These are phyloP conservation scores for Endomychus coccineus DNA, from an alignment of 2,888 invertebrate genomes.

Conservation along the genomic window DNA sequence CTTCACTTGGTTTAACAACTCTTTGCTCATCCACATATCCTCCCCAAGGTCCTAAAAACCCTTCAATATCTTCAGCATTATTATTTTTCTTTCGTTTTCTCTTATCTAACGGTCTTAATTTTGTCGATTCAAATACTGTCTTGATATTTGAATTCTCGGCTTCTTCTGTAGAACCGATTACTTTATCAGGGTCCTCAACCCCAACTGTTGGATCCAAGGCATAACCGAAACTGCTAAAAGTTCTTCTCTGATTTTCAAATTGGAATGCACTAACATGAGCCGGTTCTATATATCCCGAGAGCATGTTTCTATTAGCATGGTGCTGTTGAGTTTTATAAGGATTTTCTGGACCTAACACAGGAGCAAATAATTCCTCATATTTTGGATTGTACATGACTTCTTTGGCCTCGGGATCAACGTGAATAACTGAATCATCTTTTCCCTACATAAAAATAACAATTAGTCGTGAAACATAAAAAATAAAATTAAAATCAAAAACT, in stretches of 20 bases:
- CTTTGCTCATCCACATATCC: slow-evolving; percentile 85
- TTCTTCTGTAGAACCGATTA: slow-evolving; percentile 62
- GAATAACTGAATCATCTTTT: slow-evolving; percentile 59
- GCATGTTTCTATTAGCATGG: slow-evolving; percentile 78
- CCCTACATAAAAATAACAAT: slow-evolving; percentile 48
- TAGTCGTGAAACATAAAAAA: slow-evolving; percentile 5
- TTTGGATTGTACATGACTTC: slow-evolving; percentile 88
- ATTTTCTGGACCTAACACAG: slow-evolving; percentile 85
- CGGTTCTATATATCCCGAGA: slow-evolving; percentile 90
- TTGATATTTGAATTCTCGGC: slow-evolving; percentile 50
- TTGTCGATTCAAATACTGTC: slow-evolving; percentile 84
- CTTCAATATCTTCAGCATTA: slow-evolving; percentile 85
- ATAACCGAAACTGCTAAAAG: slow-evolving; percentile 91
- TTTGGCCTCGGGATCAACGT: slow-evolving; percentile 71
- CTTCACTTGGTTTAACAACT: slow-evolving; percentile 83
- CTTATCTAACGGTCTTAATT: slow-evolving; percentile 63
- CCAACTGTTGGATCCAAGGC: slow-evolving; percentile 90
- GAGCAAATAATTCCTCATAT: slow-evolving; percentile 90
- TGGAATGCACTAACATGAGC: slow-evolving; percentile 95
- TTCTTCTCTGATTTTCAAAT: slow-evolving; percentile 92
- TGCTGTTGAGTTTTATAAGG: slow-evolving; percentile 89
- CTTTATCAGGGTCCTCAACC: slow-evolving; percentile 36
- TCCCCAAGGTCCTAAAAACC: slow-evolving; percentile 98
- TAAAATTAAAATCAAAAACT: slow-evolving; percentile 28
- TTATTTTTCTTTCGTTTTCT: slow-evolving; percentile 62